These are phyloP conservation scores for Aeoliscus strigatus DNA, from an alignment of 2,797 vertebrate genomes.

Conservation along the genomic window DNA sequence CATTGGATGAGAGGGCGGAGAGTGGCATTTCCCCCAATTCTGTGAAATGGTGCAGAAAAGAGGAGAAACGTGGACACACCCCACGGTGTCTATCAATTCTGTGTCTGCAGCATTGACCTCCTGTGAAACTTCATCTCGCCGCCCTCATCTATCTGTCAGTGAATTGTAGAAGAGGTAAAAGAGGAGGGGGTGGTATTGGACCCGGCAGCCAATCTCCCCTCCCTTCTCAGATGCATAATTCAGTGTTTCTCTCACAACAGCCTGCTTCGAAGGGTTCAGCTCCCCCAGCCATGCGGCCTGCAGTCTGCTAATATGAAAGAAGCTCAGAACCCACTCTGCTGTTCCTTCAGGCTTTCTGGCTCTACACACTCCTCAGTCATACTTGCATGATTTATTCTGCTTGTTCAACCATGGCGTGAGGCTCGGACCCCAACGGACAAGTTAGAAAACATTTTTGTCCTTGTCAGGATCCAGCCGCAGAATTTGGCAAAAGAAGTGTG, in stretches of 20 bases:
- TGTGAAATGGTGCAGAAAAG: constrained; percentile 74
- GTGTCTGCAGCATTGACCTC: constrained; percentile 52
- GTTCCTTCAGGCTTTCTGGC: constrained; percentile 66
- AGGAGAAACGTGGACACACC: constrained; percentile 43
- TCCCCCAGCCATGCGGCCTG: constrained; percentile 70
- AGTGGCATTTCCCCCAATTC: constrained; percentile 54
- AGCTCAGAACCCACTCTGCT: constrained; percentile 61
- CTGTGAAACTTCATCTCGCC: constrained; percentile 61
- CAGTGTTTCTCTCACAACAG: constrained; percentile 77
- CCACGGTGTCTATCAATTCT: constrained; percentile 53
- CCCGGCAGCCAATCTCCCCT: constrained; percentile 62
- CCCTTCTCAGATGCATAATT: constrained; percentile 72
- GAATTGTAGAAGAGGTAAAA: constrained; percentile 55
- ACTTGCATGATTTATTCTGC: constrained; percentile 71
- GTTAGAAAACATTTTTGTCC: constrained; percentile 63
- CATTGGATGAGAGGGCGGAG: constrained; percentile 41
- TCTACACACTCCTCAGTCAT: constrained; percentile 53
- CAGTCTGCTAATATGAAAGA: constrained; percentile 73
- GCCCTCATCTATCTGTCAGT: constrained; percentile 66
- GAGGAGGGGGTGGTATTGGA: constrained; percentile 54
- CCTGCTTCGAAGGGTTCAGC: constrained; percentile 68
- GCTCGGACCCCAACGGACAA: constrained; percentile 54
- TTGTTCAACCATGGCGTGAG: constrained; percentile 58
- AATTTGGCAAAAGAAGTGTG: constrained; percentile 64
- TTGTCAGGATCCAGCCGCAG: constrained; percentile 50